Conservation (phyloP, 2,797 vertebrate genomes). For the Chrosomus eos region DNA sequence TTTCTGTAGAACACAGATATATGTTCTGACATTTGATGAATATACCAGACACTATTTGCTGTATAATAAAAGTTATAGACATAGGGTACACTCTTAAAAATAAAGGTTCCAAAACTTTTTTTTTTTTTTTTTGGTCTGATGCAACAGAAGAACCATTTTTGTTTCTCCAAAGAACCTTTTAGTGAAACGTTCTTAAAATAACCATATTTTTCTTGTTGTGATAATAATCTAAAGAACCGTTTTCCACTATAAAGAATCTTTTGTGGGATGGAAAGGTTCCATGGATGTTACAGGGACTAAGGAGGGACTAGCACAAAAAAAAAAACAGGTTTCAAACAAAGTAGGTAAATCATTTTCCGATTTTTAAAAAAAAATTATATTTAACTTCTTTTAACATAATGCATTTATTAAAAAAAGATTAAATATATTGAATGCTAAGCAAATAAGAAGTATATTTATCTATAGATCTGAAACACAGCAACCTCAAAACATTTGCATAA, state of each 20-base stretch:
- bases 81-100: background rate
- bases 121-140: too few relatives aligned
- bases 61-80: background rate
- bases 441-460: background rate
- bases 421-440: background rate
- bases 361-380: background rate
- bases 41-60: background rate
- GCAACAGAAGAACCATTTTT: too few relatives aligned
- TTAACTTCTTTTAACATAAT: background rate
- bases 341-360: background rate
- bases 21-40: background rate
- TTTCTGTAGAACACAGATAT: background rate
- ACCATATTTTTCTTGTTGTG: too few relatives aligned
- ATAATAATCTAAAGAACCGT: too few relatives aligned
- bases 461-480: background rate
- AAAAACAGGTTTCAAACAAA: background rate
- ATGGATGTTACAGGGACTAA: too few relatives aligned
- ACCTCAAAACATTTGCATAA: constrained; percentile 30
- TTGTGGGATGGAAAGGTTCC: too few relatives aligned
- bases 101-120: too few relatives aligned
- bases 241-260: too few relatives aligned
- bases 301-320: background rate
- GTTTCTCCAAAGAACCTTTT: too few relatives aligned
- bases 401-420: background rate
- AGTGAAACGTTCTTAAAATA: too few relatives aligned